A percentile compares a stretch with the other conserved stretches of the same genome.
These are phyloP conservation scores for Chiridota heheva DNA, from an alignment of 35 echinoderm and acorn worm genomes.

Conservation along the genomic window DNA sequence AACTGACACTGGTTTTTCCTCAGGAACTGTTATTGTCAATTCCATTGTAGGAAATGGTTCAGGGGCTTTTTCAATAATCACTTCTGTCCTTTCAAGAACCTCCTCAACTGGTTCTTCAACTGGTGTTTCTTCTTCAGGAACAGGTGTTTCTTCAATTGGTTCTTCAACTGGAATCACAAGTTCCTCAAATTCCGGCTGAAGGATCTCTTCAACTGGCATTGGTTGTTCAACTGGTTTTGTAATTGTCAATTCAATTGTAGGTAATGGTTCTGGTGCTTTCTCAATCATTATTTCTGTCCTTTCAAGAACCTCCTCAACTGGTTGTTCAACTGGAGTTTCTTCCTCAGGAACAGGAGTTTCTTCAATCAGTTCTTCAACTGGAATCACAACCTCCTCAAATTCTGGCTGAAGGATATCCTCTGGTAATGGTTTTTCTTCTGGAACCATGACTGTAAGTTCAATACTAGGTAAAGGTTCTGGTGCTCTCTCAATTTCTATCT, in stretches of 20 bases:
- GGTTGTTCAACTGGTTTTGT: no score
- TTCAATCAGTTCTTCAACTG: background rate
- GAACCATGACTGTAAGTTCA: conserved; percentile 31
- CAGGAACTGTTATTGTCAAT: conserved; percentile 16
- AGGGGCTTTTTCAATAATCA: conserved; percentile 28
- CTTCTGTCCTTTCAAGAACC: conserved; percentile 25
- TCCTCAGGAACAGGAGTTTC: background rate
- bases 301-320: background rate
- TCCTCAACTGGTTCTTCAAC: conserved; percentile 24
- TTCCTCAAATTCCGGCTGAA: no score
- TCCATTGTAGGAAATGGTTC: conserved; percentile 42
- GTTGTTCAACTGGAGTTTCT: no score
- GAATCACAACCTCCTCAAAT: no score
- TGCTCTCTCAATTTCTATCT: background rate
- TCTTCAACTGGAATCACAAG: no score
- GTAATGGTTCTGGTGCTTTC: conserved; percentile 2
- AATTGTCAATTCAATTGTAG: conserved; percentile 19
- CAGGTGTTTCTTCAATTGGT: conserved; percentile 30
- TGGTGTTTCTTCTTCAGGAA: conserved; percentile 39
- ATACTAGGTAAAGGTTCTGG: conserved; percentile 15
- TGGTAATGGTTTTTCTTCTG: conserved; percentile 30
- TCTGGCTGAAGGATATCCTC: no score
- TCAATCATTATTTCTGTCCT: conserved; percentile 14
- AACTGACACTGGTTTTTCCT: conserved; percentile 26
- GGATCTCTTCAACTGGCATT: conserved; percentile 22